Conservation (phyloP, 2,113 vertebrate species). For the Vidua macroura region DNA sequence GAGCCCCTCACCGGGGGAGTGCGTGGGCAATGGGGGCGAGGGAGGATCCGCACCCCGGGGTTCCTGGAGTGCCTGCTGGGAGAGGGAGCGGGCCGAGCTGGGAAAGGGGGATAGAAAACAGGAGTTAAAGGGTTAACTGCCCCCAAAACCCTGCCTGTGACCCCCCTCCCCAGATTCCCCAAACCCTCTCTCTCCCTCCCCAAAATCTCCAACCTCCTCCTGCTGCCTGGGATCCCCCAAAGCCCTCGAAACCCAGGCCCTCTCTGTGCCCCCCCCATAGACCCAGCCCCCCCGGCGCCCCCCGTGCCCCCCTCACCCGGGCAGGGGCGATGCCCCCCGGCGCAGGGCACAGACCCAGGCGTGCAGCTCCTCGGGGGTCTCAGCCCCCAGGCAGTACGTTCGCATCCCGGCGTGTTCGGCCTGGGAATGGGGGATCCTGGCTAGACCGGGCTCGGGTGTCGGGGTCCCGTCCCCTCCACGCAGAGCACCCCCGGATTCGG, state of each 20-base stretch:
- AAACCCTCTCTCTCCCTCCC: not conserved
- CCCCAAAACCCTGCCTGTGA: too few relatives aligned
- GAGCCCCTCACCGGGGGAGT: not conserved
- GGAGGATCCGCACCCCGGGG: not conserved
- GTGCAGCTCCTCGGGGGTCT: not conserved
- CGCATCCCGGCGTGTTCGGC: slow-evolving; percentile 11
- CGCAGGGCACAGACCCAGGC: not conserved
- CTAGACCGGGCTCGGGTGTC: not conserved
- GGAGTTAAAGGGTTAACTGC: not conserved
- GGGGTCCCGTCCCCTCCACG: too few relatives aligned
- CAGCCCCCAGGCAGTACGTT: not conserved
- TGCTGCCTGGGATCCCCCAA: not conserved
- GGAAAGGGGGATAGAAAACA: not conserved
- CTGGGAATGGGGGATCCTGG: not conserved
- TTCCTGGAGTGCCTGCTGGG: not conserved
- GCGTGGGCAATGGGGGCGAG: not conserved
- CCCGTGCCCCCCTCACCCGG: not conserved
- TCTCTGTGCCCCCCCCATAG: not conserved
- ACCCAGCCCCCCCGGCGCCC: not conserved
- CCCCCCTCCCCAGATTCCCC: too few relatives aligned
- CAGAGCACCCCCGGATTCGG: not conserved
- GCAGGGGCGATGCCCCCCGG: not conserved
- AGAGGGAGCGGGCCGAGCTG: not conserved
- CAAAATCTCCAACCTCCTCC: not conserved
- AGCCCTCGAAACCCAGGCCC: too few relatives aligned